A percentile compares a stretch with the other conserved stretches of the same genome.
These are phyloP conservation scores for Drosophila aldrichi DNA, from an alignment of 2,888 invertebrate species.

Conservation along the genomic window DNA sequence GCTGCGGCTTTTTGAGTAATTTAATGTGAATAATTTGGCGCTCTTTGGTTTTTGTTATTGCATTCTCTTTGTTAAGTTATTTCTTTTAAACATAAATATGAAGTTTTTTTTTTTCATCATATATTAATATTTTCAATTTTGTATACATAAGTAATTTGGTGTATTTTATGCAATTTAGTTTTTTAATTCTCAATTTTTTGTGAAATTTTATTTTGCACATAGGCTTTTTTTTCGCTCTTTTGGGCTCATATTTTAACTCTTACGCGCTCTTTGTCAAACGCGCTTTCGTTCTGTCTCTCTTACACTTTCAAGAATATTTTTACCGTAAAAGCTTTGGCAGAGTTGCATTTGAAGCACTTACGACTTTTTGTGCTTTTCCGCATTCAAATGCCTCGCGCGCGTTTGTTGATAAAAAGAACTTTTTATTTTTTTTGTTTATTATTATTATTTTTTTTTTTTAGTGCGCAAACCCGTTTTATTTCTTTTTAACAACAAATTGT, in stretches of 20 bases:
- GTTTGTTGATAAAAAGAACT: slow-evolving; percentile 13
- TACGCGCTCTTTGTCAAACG: slow-evolving; percentile 11
- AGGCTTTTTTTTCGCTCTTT: slow-evolving; percentile 1
- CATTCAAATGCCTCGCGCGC: slow-evolving; percentile 15
- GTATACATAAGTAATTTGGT: neutral
- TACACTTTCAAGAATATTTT: slow-evolving; percentile 13
- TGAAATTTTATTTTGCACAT: slow-evolving; percentile 20
- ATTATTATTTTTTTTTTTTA: slow-evolving; percentile 2
- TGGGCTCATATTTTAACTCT: slow-evolving; percentile 12
- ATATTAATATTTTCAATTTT: slow-evolving; percentile 27
- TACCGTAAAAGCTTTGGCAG: slow-evolving; percentile 57
- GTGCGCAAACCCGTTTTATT: slow-evolving; percentile 41
- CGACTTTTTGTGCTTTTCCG: slow-evolving; percentile 11
- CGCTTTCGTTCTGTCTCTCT: neutral
- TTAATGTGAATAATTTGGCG: slow-evolving; percentile 25
- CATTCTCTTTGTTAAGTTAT: slow-evolving; percentile 33
- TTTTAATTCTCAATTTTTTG: slow-evolving; percentile 21
- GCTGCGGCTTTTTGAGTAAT: neutral
- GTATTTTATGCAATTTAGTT: slow-evolving; percentile 38
- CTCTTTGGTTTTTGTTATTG: slow-evolving; percentile 62
- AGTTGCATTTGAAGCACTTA: slow-evolving; percentile 64
- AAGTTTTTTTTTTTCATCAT: neutral
- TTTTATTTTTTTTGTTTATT: neutral
- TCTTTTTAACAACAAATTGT: slow-evolving; percentile 20
- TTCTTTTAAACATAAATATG: slow-evolving; percentile 25